These are phyloP conservation scores for Tauraco hartlaubi DNA, from an alignment of 2,797 vertebrate genomes.

Conservation along the genomic window DNA sequence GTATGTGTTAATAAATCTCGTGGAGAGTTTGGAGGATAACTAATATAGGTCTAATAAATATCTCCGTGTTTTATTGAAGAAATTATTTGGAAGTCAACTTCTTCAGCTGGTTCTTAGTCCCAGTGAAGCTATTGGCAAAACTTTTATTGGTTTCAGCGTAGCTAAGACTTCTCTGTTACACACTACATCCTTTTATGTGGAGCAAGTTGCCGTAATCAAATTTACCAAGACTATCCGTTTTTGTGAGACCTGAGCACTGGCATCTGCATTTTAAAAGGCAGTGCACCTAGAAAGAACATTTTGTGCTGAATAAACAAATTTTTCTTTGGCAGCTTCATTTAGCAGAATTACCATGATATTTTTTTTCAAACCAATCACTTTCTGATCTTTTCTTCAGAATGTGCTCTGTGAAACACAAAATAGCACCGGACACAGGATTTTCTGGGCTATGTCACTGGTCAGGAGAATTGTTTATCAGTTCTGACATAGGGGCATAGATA, in stretches of 20 bases:
- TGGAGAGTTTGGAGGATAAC: neutral
- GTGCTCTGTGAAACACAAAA: slow-evolving; percentile 43
- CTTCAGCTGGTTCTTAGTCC: neutral
- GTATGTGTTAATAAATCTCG: neutral
- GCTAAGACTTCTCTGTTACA: neutral
- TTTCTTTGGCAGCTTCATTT: neutral
- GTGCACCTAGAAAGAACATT: neutral
- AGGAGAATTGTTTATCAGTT: slow-evolving; percentile 62
- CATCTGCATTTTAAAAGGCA: neutral
- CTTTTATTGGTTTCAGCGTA: neutral
- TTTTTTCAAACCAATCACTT: neutral
- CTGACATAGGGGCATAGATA: slow-evolving; percentile 24
- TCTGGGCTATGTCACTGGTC: slow-evolving; percentile 58
- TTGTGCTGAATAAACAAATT: neutral
- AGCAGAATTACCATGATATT: neutral
- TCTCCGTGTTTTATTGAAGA: neutral
- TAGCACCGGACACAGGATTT: slow-evolving; percentile 26
- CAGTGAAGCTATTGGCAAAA: neutral
- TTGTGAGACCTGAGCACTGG: neutral
- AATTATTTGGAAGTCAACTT: neutral
- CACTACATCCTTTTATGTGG: neutral
- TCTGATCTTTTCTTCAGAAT: slow-evolving; percentile 15
- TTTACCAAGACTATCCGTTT: neutral
- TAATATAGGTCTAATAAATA: neutral
- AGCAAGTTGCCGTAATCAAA: neutral